phyloP scores from a whole-genome alignment of 2,797 vertebrate species.

The Karalla daura region DNA sequence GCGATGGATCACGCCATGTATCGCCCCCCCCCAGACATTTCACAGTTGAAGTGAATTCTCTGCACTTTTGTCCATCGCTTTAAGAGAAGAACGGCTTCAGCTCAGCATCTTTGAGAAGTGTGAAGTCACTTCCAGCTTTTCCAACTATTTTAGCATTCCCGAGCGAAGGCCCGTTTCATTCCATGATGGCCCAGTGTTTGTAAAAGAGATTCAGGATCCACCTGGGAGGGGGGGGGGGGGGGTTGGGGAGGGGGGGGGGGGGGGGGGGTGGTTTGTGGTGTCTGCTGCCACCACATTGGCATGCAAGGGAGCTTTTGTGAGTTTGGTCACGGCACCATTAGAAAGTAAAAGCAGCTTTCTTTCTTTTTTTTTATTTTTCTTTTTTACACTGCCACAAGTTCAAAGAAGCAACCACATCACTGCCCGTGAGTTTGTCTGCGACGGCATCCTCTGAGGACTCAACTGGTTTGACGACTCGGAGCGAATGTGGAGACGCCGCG shows the following conservation, averaged over 20 bases:
- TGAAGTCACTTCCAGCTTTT: background rate
- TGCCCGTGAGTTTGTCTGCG: slow-evolving; percentile 10
- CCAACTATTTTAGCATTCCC: slow-evolving; percentile 5
- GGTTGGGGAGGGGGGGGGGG: too few relatives aligned
- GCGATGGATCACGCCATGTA: too few relatives aligned
- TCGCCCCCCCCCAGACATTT: too few relatives aligned
- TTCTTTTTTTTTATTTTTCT: too few relatives aligned
- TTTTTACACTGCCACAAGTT: slow-evolving; percentile 32
- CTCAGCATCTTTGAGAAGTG: background rate
- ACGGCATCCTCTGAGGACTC: slow-evolving; percentile 12
- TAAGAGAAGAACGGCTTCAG: too few relatives aligned
- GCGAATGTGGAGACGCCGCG: slow-evolving; percentile 23
- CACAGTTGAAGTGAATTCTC: too few relatives aligned
- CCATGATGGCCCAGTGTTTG: background rate
- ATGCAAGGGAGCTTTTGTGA: slow-evolving; percentile 22
- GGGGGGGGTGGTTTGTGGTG: too few relatives aligned
- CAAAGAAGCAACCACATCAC: slow-evolving; percentile 15
- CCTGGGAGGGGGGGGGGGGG: too few relatives aligned
- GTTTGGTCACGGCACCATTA: slow-evolving; percentile 7
- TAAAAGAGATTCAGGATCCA: slow-evolving; percentile 23
- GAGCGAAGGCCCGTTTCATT: background rate
- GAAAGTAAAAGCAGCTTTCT: too few relatives aligned
- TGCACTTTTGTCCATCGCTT: too few relatives aligned
- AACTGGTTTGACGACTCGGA: background rate
- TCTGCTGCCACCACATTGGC: slow-evolving; percentile 7